Percentiles rank a stretch among this genome's conserved stretches.
Evolutionary conservation across 2,888 invertebrate species (phyloP).

Genomic region (Xylophagus ater): DNA sequence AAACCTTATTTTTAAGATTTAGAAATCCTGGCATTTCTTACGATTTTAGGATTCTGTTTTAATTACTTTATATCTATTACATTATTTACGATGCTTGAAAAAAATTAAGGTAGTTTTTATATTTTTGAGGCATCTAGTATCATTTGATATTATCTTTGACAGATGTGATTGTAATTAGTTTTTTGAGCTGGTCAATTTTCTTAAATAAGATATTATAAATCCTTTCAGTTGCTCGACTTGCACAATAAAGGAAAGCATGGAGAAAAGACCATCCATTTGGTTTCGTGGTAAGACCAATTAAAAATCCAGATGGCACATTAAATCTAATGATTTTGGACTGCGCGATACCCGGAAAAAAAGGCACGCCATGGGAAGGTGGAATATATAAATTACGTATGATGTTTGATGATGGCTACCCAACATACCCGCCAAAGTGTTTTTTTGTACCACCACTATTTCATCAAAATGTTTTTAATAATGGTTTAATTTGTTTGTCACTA

Average conservation of each 20-base stretch:
- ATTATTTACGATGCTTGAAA: no score
- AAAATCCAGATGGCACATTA: constrained; percentile 81
- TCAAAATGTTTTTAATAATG: constrained; percentile 75
- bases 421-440: constrained; percentile 93
- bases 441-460: constrained; percentile 96
- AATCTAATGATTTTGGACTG: constrained; percentile 97
- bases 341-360: constrained; percentile 91
- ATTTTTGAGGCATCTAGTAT: no score
- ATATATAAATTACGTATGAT: constrained; percentile 87
- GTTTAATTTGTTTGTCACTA: constrained; percentile 69
- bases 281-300: constrained; percentile 83
- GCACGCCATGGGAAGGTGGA: constrained; percentile 92
- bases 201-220: no score
- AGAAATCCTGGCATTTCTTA: no score
- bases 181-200: no score
- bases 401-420: constrained; percentile 94
- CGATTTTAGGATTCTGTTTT: no score
- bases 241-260: background rate
- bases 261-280: constrained; percentile 36
- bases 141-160: no score
- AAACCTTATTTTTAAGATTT: no score
- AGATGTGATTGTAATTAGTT: no score
- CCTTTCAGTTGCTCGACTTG: no score
- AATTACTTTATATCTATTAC: no score
- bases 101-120: no score